phyloP scores from a whole-genome alignment of 64 coral and sea anemone genomes.

The Pocillopora verrucosa region DNA sequence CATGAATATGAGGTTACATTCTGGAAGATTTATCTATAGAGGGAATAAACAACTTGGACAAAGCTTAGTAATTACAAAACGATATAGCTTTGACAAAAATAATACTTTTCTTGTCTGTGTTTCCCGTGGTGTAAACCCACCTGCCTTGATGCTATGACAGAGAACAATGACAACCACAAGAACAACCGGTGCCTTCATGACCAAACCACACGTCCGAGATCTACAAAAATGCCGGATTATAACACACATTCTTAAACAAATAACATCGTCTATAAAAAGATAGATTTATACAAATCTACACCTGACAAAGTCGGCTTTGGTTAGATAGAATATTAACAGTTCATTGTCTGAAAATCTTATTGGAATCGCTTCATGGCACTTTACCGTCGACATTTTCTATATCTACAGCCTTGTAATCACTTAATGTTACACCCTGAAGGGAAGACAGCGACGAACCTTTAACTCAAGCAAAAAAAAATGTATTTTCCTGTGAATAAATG shows the following conservation, averaged over 20 bases:
- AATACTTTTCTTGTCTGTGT: background rate
- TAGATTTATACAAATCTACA: background rate
- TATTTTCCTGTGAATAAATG: background rate
- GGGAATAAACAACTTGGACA: background rate
- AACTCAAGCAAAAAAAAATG: background rate
- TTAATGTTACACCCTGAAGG: background rate
- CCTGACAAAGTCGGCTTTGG: background rate
- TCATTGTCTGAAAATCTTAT: background rate
- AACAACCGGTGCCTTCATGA: constrained; percentile 28
- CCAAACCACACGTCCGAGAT: background rate
- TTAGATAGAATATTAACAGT: background rate
- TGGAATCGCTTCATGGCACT: background rate
- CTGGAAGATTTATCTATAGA: background rate
- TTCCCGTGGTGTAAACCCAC: background rate
- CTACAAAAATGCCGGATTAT: background rate
- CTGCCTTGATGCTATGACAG: constrained; percentile 12
- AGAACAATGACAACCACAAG: constrained; percentile 39
- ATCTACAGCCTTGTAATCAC: background rate
- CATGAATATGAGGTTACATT: background rate
- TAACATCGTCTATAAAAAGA: background rate
- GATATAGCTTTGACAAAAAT: background rate
- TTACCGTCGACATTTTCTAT: background rate
- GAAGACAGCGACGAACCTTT: background rate
- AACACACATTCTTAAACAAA: background rate
- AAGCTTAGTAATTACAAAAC: background rate